Base-by-base conservation (phyloP, 2,888 invertebrate species). In the Agelastica alni region DNA sequence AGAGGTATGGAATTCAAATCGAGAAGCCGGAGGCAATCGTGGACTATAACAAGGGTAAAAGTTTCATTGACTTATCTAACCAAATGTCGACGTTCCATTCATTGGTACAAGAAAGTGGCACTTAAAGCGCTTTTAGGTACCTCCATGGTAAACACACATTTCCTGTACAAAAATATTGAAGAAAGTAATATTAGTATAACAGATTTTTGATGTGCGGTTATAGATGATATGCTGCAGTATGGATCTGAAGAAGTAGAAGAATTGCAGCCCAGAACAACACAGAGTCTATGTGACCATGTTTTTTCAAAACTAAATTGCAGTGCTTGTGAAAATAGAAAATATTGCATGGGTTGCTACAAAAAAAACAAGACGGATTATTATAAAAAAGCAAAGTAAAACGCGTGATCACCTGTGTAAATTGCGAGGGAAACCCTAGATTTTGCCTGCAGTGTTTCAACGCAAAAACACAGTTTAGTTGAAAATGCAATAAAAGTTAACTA, bases 11-110 rank as follows among this genome's bases (percentile, higher is more conserved):
- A 13, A 17, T 12, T 28, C 2, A 9, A 6, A 30, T 60, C 31
- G 9, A 58, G 13, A 60, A 58, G 34, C 56, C 56, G 28, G 20
- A 28, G 18, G 51, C 57, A 7, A 26, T 61, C 12, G 17, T 62
- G 9, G 52, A 56, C 20, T 71, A 73, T n/a, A n/a, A 71, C 58
- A 53, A 31, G 17, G 59, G 48, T 22, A 70, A 70, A 59, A 39
- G 54, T 12, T 65, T 61, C 32, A 63, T 69, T 41, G 67, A 71
- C 49, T 32, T 67, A 12, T 71, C 66, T 2, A 62, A 62, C 32
- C 58, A 61, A 51, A 63, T 65, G 59, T 53, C 62, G 4, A 55
- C 59, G 20, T 62, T 61, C 43, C 36, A 36, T 65, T 1, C 60
- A 62, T 28, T 69, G 69, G 65, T 67, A 66, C 43, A 58, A 55